Percentiles rank a stretch among this genome's conserved stretches.
These are phyloP conservation scores for Lutraria lutraria DNA, from an alignment of 2,888 invertebrate genomes.

Conservation along the genomic window DNA sequence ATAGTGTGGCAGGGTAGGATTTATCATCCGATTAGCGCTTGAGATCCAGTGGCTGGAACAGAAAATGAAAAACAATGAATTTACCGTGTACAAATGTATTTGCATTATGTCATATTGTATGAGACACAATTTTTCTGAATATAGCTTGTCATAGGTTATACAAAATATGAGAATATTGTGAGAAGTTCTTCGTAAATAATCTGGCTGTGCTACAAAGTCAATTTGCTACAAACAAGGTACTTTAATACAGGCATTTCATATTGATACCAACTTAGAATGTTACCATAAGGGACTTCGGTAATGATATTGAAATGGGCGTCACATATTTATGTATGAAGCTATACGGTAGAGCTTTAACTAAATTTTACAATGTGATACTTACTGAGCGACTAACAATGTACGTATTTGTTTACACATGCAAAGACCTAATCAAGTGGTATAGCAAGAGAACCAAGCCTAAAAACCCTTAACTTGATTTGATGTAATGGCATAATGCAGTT, in stretches of 20 bases:
- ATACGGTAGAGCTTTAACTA: too few relatives aligned
- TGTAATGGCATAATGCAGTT: neutral
- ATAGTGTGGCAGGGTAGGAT: neutral
- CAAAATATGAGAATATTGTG: neutral
- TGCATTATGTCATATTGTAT: too few relatives aligned
- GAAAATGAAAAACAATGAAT: neutral
- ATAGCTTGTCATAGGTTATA: neutral
- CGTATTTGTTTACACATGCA: too few relatives aligned
- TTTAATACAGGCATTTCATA: too few relatives aligned
- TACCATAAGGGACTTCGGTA: too few relatives aligned
- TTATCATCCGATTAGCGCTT: conserved; percentile 23
- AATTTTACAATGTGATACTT: too few relatives aligned
- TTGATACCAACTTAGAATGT: too few relatives aligned
- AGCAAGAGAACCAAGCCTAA: too few relatives aligned
- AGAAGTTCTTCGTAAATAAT: neutral
- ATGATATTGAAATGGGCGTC: too few relatives aligned
- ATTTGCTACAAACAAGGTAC: neutral
- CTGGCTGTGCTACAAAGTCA: neutral
- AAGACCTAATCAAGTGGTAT: neutral
- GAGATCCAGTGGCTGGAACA: conserved; percentile 26
- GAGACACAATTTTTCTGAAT: neutral
- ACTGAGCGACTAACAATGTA: too few relatives aligned
- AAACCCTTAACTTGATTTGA: too few relatives aligned
- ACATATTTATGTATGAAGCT: too few relatives aligned
- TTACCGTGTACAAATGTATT: neutral